Conservation (phyloP, 2,888 invertebrate genomes). For the Calameuta filiformis region DNA sequence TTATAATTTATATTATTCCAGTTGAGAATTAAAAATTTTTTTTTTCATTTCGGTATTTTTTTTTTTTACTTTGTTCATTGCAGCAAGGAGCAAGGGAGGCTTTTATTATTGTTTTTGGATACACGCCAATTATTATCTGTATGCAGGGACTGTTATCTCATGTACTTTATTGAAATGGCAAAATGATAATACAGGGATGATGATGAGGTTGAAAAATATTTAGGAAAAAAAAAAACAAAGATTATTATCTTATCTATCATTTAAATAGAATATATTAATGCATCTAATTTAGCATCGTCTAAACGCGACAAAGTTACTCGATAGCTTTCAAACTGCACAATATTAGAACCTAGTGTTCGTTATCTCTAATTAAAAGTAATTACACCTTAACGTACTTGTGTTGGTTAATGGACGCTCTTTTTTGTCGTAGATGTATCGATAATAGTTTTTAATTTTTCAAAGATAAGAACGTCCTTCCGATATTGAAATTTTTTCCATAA, state of each 20-base stretch:
- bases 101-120: neutral
- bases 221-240: neutral
- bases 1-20: neutral
- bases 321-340: neutral
- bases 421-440: neutral
- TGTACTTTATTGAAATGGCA: neutral
- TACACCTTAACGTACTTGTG: neutral
- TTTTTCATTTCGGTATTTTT: neutral
- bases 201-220: neutral
- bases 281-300: neutral
- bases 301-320: neutral
- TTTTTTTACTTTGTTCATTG: too few relatives aligned
- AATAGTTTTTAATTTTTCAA: neutral
- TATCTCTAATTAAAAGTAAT: neutral
- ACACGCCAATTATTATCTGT: neutral
- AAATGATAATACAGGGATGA: neutral
- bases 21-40: neutral
- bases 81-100: neutral
- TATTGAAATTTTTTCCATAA: neutral
- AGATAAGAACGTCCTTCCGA: neutral
- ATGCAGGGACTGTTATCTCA: neutral
- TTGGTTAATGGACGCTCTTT: neutral
- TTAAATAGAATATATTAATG: neutral
- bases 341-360: neutral
- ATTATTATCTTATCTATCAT: neutral